Evolutionary conservation across 2,797 vertebrate genomes (phyloP).

Genomic region (Taenioides sp.): DNA sequence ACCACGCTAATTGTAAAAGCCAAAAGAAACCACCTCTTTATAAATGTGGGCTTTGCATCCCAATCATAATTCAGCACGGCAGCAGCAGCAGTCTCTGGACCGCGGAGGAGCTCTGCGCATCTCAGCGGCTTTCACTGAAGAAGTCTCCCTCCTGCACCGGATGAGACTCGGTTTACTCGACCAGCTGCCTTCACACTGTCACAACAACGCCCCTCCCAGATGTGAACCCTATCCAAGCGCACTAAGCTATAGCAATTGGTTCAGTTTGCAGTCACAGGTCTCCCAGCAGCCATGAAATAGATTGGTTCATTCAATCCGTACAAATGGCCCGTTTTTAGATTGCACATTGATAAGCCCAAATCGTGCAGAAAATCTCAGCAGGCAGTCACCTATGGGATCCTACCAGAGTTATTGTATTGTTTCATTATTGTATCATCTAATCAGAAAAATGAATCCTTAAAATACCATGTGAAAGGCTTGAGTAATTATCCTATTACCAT

Average conservation of each 20-base stretch:
- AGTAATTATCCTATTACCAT: neutral
- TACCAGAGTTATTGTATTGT: neutral
- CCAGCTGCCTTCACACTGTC: conserved; percentile 34
- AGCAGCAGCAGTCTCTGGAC: conserved; percentile 58
- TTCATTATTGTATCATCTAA: neutral
- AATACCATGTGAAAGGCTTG: neutral
- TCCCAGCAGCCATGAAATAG: neutral
- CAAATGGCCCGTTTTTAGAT: too few relatives aligned
- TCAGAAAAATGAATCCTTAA: neutral
- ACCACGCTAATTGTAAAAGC: neutral
- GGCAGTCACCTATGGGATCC: neutral
- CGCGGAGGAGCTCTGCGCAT: conserved; percentile 64
- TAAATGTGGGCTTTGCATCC: conserved; percentile 33
- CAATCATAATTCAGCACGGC: conserved; percentile 70
- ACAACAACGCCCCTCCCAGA: conserved; percentile 56
- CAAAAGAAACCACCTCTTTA: conserved; percentile 17
- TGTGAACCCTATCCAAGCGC: conserved; percentile 8
- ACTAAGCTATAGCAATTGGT: neutral
- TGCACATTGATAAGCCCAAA: too few relatives aligned
- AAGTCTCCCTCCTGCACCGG: conserved; percentile 36
- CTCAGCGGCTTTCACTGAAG: conserved; percentile 35
- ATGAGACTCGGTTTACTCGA: conserved; percentile 33
- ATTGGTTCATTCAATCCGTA: neutral
- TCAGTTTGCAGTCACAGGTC: neutral
- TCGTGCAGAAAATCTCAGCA: too few relatives aligned